phyloP scores from a whole-genome alignment of 2,888 invertebrate species.

The Gibbula magus region DNA sequence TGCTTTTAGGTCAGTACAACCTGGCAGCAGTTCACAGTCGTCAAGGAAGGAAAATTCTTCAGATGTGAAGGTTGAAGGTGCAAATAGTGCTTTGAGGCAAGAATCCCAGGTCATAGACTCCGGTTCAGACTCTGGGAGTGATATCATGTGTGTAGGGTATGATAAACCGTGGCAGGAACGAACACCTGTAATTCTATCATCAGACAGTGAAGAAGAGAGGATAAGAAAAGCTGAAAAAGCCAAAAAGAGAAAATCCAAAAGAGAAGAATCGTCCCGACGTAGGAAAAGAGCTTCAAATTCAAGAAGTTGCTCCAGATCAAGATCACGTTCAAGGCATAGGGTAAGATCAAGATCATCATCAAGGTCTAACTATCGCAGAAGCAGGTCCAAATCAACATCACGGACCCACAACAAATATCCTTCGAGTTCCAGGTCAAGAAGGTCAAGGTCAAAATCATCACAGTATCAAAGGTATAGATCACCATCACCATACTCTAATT shows the following conservation, averaged over 20 bases:
- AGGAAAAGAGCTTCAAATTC: neutral
- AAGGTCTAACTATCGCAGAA: conserved; percentile 24
- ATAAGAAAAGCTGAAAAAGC: conserved; percentile 21
- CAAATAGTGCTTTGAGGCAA: neutral
- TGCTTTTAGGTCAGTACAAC: neutral
- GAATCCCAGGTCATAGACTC: conserved; percentile 30
- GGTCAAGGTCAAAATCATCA: neutral
- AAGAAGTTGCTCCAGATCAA: neutral
- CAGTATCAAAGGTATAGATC: neutral
- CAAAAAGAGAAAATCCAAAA: neutral
- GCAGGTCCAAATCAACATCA: conserved; percentile 13
- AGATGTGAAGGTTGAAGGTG: conserved; percentile 13
- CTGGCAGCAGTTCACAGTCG: neutral
- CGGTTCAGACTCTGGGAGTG: conserved; percentile 54
- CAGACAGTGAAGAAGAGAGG: conserved; percentile 53
- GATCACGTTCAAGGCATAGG: neutral
- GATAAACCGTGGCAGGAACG: conserved; percentile 82
- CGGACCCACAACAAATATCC: neutral
- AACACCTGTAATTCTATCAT: conserved; percentile 77
- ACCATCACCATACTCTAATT: neutral
- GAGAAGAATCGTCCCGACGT: neutral
- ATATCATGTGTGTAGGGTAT: conserved; percentile 79
- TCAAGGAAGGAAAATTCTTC: neutral
- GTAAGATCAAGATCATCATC: conserved; percentile 37
- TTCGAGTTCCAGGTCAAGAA: neutral